Evolutionary conservation across 2,113 vertebrate species (phyloP).

Genomic region (Hyla sarda): DNA sequence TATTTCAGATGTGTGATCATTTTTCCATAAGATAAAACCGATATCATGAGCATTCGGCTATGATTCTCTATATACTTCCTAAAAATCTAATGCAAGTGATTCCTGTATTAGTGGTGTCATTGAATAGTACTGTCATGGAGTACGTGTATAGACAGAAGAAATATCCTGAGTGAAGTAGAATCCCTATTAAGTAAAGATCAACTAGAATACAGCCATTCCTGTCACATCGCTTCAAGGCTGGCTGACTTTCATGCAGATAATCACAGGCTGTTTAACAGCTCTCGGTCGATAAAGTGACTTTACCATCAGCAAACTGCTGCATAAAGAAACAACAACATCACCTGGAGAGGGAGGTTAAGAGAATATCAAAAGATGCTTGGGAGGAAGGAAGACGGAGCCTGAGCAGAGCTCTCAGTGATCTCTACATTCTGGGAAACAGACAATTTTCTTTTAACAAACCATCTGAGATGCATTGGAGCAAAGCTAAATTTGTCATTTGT

Average conservation of each 20-base stretch:
- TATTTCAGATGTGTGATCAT: background rate
- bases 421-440: background rate
- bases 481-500: background rate
- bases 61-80: background rate
- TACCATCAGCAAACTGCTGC: constrained; percentile 43
- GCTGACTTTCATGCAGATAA: constrained; percentile 54
- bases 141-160: constrained; percentile 27
- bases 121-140: background rate
- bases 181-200: constrained; percentile 36
- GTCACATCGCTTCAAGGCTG: constrained; percentile 53
- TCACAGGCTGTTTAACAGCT: constrained; percentile 56
- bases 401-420: background rate
- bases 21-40: background rate
- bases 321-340: constrained; percentile 41
- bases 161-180: constrained; percentile 21
- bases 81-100: background rate
- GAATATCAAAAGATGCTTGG: background rate
- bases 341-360: constrained; percentile 1
- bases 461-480: background rate
- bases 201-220: constrained; percentile 48
- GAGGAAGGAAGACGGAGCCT: background rate
- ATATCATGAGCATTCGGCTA: background rate
- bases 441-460: background rate
- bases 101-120: background rate
- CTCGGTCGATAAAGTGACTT: constrained; percentile 57